phyloP scores from a whole-genome alignment of 1,140 invertebrate genomes.

The Anthonomus grandis region DNA sequence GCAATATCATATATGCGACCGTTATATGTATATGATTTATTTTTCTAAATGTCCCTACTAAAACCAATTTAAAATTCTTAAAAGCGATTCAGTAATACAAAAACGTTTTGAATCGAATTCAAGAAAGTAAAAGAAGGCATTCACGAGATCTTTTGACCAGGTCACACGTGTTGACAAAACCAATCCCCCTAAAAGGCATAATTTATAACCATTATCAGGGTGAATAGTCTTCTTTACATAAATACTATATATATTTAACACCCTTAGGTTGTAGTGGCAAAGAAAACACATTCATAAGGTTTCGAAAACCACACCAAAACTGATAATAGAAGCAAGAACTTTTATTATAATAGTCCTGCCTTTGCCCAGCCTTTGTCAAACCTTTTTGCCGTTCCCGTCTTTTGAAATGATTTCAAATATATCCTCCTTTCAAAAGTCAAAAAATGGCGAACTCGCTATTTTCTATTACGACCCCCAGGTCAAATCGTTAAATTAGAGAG shows the following conservation, averaged over 20 bases:
- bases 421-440: slow-evolving; percentile 16
- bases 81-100: too few species aligned
- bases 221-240: slow-evolving; percentile 35
- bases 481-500: slow-evolving; percentile 21
- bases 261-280: slow-evolving; percentile 22
- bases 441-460: too few species aligned
- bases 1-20: too few species aligned
- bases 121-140: slow-evolving; percentile 27
- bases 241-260: slow-evolving; percentile 35
- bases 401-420: background rate
- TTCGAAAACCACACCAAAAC: slow-evolving; percentile 38
- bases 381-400: slow-evolving; percentile 19
- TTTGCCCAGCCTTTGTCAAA: slow-evolving; percentile 32
- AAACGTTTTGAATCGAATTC: slow-evolving; percentile 22
- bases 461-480: too few species aligned
- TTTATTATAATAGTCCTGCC: slow-evolving; percentile 26
- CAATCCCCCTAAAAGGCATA: slow-evolving; percentile 30
- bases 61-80: slow-evolving; percentile 10
- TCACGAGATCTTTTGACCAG: slow-evolving; percentile 22
- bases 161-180: slow-evolving; percentile 40
- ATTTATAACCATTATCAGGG: slow-evolving; percentile 34
- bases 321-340: slow-evolving; percentile 13
- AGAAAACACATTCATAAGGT: slow-evolving; percentile 32
- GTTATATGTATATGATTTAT: too few species aligned
- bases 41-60: too few species aligned